Evolutionary conservation across 1,140 invertebrate genomes (phyloP).

Genomic region (Grapholita molesta): DNA sequence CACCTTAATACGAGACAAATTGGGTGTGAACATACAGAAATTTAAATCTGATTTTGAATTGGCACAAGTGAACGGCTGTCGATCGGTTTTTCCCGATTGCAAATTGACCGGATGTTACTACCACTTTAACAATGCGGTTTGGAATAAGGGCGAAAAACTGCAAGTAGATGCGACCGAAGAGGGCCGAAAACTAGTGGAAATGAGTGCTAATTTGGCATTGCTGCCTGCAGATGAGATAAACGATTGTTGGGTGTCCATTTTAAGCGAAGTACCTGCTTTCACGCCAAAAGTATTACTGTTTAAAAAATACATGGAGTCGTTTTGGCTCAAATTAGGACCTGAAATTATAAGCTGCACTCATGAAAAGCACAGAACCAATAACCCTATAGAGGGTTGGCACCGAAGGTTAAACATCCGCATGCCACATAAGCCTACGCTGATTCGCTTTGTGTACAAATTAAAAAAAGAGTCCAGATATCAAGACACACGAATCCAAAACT

Average conservation of each 20-base stretch:
- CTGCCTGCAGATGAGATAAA: neutral
- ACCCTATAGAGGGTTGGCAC: slow-evolving; percentile 18
- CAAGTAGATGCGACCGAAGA: neutral
- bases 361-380: neutral
- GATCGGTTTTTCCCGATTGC: neutral
- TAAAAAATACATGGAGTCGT: neutral
- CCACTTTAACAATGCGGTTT: neutral
- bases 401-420: too few species aligned
- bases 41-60: neutral
- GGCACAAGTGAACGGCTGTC: neutral
- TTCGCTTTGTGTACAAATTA: neutral
- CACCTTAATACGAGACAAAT: neutral
- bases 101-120: neutral
- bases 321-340: neutral
- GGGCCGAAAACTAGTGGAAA: neutral
- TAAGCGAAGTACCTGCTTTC: neutral
- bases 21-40: neutral
- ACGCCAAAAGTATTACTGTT: neutral
- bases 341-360: neutral
- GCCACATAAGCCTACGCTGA: neutral
- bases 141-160: neutral
- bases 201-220: neutral
- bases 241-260: neutral
- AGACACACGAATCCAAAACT: neutral
- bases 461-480: slow-evolving; percentile 6